A percentile compares a stretch with the other conserved stretches of the same genome.
phyloP scores from a whole-genome alignment of 2,797 vertebrate species.

The Pangasius djambal region DNA sequence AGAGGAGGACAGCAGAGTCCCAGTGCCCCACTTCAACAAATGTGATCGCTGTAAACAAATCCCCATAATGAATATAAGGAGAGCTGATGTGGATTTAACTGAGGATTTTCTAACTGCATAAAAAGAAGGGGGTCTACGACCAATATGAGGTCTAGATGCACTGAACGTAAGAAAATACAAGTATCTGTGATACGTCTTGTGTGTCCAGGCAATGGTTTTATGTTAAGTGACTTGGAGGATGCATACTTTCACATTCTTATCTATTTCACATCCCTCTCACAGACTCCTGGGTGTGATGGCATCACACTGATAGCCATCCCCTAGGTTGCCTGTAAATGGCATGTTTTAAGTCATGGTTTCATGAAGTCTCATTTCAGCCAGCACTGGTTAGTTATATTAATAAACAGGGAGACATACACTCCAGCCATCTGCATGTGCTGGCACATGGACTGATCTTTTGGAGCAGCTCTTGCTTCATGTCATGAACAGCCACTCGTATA shows the following conservation, averaged over 20 bases:
- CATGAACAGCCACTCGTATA: constrained; percentile 6
- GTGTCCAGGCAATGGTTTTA: neutral
- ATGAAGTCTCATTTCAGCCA: neutral
- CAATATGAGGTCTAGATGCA: neutral
- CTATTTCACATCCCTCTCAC: neutral
- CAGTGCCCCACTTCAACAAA: neutral
- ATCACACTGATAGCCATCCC: neutral
- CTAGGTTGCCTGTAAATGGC: neutral
- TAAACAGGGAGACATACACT: neutral
- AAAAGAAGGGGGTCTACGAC: neutral
- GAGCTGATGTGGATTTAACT: neutral
- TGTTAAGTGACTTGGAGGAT: neutral
- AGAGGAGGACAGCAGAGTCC: neutral
- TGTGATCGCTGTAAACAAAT: neutral
- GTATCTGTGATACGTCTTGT: neutral
- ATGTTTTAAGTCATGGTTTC: neutral
- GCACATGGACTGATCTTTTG: neutral
- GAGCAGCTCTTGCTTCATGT: neutral
- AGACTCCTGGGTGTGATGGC: neutral
- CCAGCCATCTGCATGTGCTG: neutral
- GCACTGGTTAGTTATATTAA: neutral
- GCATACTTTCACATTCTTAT: neutral
- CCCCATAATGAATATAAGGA: neutral
- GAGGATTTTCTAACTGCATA: neutral
- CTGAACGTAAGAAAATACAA: neutral